Evolutionary conservation across 2,797 vertebrate species (phyloP), one percentile per base, ranked within the genome.

Genomic region (Chelmon rostratus): DNA sequence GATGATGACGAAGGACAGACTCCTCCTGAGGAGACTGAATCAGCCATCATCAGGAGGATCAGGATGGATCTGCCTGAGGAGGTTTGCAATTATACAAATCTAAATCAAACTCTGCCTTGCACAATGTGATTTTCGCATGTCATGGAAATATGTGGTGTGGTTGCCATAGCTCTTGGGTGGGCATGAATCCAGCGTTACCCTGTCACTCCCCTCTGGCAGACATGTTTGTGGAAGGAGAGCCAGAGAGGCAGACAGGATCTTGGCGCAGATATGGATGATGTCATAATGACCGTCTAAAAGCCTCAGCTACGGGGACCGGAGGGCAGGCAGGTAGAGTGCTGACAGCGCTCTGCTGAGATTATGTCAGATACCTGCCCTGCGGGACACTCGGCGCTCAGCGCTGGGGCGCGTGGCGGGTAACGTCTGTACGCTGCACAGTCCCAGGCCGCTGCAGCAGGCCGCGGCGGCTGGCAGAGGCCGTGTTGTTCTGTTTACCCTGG

Each of bases 401-500:
- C 44, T 35, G 52, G 46, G 69, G 72, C 76, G 67, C 18, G 50
- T 57, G 69, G 78, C 76, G 83, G 88, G 78, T 78, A 82, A 76
- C 12, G 76, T 69, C 81, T 76, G 73, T 4, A 62, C 69, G 52
- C 61, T 15, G 62, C 76, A 23, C 58, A 42, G 76, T 68, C 59
- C 68, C 42, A 50, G 73, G 68, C 78, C 62, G 0, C 25, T 65
- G 81, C 64, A 71, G 71, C 68, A 50, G 77, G 71, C 81, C 58
- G 0, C 23, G 64, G 83, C 65, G 68, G 75, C 84, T 88, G 90
- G 90, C 84, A 82, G 75, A 81, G 56, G 83, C 68, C 15, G 8
- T 91, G 89, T 89, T 91, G 78, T 90, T 93, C 82, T 92, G 88
- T 93, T 93, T 92, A 90, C 91, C 83, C 90, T 85, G 88, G 87